Conservation (phyloP, 2,113 vertebrate species). For the Ia io region DNA sequence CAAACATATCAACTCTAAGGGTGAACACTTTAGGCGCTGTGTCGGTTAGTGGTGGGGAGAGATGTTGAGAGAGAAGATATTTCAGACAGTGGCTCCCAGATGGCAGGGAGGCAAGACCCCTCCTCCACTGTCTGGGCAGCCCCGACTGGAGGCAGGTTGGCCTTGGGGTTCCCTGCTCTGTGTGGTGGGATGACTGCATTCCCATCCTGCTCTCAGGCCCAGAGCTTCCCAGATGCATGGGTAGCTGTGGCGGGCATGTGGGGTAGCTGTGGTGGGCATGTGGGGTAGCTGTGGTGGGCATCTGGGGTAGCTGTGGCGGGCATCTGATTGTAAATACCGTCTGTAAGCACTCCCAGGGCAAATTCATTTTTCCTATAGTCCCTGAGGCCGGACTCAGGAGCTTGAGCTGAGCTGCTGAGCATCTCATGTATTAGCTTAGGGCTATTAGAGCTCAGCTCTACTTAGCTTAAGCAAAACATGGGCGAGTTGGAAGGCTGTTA, state of each 20-base stretch:
- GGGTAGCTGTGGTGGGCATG: no score
- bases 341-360: neutral
- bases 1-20: neutral
- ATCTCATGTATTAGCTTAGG: neutral
- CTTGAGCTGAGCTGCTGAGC: neutral
- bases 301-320: no score
- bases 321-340: neutral
- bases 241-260: neutral
- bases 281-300: no score
- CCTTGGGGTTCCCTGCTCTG: neutral
- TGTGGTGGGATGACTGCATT: neutral
- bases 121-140: neutral
- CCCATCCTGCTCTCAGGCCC: neutral
- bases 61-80: constrained; percentile 4
- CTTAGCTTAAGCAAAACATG: neutral
- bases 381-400: neutral
- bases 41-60: neutral
- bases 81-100: neutral
- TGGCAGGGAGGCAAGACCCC: neutral
- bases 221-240: neutral
- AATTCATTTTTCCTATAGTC: neutral
- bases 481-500: neutral
- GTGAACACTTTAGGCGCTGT: neutral
- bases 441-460: neutral
- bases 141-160: neutral